Evolutionary conservation across 2,888 invertebrate genomes (phyloP), one percentile per base, ranked within the genome.

Genomic region (Drosophila tanythrix): DNA sequence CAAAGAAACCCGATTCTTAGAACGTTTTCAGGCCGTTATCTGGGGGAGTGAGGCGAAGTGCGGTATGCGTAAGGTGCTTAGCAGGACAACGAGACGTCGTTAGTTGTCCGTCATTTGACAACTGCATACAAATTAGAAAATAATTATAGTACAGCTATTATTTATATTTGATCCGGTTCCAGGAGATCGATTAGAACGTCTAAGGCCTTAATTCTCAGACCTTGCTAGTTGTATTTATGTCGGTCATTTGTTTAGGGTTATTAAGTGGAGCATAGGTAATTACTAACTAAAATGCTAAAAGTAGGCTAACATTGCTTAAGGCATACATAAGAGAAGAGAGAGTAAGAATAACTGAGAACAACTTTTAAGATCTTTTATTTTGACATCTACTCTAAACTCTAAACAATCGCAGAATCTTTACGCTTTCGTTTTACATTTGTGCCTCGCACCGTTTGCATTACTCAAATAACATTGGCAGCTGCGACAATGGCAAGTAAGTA

Each of bases 91-190:
- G 21, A 43, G 29, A 8, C 11, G 13, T 59, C 56, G 69, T 68
- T 56, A 58, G 52, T 55, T 62, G 72, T 53, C 64, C 63, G 4
- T 55, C 53, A 57, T 72, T 71, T 74, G 59, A 55, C 65, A 67
- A 58, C 58, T 65, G 73, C 65, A 77, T 73, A 79, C 77, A 90
- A 88, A 88, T 88, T 90, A 67, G 88, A 83, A 89, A 74, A 88
- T 88, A 89, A 88, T 90, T 90, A 53, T 71, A 52, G 70, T 36
- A 33, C 36, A 35, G 31, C 46, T 18, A 63, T 62, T 74, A 71
- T 70, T 64, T 74, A 68, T 68, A 27, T 66, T 71, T 57, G 55
- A 51, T 66, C 25, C 38, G 51, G 33, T 62, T 55, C 68, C 51
- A 31, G 8, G 67, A 59, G 78, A 64, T 74, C 82, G 82, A 89